phyloP scores from a whole-genome alignment of 2,797 vertebrate species.

The Danio choprae region DNA sequence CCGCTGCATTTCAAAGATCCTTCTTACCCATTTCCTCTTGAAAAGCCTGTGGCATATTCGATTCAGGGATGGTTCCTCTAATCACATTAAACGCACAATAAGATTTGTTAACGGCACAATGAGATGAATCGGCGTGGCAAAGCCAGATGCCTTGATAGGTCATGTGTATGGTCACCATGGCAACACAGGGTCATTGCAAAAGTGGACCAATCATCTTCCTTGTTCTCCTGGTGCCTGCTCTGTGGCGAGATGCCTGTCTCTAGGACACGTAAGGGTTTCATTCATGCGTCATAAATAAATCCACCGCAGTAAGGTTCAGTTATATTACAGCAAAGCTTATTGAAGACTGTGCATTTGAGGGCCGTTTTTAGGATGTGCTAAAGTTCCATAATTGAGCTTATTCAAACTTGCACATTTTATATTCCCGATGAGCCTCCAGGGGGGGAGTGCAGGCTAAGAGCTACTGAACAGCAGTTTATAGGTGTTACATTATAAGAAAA shows the following conservation, averaged over 20 bases:
- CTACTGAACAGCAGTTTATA: not conserved
- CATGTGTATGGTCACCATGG: slow-evolving; percentile 59
- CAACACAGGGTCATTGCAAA: slow-evolving; percentile 55
- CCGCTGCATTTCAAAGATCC: slow-evolving; percentile 33
- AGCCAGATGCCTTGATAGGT: slow-evolving; percentile 61
- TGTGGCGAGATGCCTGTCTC: slow-evolving; percentile 47
- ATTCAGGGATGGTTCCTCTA: slow-evolving; percentile 56
- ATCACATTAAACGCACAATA: slow-evolving; percentile 60
- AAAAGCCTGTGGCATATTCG: slow-evolving; percentile 48
- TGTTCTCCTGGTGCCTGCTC: slow-evolving; percentile 38
- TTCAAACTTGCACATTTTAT: slow-evolving; percentile 3
- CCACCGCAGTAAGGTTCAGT: not conserved
- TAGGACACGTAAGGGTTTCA: slow-evolving; percentile 41
- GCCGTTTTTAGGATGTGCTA: slow-evolving; percentile 2
- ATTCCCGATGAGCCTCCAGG: not conserved
- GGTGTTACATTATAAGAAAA: not conserved
- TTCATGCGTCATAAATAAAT: slow-evolving; percentile 14
- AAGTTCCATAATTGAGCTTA: not conserved
- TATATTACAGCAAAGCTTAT: not conserved
- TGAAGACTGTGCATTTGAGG: not conserved
- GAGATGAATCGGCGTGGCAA: slow-evolving; percentile 53
- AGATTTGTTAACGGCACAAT: slow-evolving; percentile 63
- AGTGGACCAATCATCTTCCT: slow-evolving; percentile 45
- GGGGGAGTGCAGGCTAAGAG: not conserved
- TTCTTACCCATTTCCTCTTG: slow-evolving; percentile 45